Percentiles rank a stretch among this genome's conserved stretches.
phyloP scores from a whole-genome alignment of 1,140 invertebrate genomes.

The Acyrthosiphon pisum region DNA sequence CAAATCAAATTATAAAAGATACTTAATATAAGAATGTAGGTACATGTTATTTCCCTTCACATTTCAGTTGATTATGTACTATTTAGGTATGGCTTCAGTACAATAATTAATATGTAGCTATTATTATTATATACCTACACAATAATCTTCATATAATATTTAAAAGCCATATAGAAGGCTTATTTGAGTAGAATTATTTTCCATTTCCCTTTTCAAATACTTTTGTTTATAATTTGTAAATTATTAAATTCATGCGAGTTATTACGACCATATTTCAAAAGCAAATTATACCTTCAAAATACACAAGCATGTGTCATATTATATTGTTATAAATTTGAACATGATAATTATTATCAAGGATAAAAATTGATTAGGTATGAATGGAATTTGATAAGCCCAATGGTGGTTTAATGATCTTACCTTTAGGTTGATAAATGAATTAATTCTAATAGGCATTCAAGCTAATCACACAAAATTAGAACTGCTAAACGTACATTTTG shows the following conservation, averaged over 20 bases:
- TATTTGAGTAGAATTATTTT: background rate
- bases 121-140: background rate
- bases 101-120: background rate
- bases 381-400: too few species aligned
- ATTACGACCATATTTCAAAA: background rate
- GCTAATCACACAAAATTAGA: background rate
- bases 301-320: too few species aligned
- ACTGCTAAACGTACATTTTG: background rate
- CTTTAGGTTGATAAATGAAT: background rate
- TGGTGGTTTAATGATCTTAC: background rate
- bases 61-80: background rate
- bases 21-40: background rate
- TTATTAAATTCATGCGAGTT: background rate
- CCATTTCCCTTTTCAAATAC: background rate
- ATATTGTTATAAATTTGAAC: too few species aligned
- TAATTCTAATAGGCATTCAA: background rate
- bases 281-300: too few species aligned
- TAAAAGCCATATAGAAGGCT: background rate
- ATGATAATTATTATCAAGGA: too few species aligned
- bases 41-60: background rate
- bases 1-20: background rate
- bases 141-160: constrained; percentile 6
- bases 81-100: background rate
- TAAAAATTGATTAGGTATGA: too few species aligned
- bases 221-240: background rate